phyloP scores from a whole-genome alignment of 2,797 vertebrate genomes.

The Acestrorhynchus altus region DNA sequence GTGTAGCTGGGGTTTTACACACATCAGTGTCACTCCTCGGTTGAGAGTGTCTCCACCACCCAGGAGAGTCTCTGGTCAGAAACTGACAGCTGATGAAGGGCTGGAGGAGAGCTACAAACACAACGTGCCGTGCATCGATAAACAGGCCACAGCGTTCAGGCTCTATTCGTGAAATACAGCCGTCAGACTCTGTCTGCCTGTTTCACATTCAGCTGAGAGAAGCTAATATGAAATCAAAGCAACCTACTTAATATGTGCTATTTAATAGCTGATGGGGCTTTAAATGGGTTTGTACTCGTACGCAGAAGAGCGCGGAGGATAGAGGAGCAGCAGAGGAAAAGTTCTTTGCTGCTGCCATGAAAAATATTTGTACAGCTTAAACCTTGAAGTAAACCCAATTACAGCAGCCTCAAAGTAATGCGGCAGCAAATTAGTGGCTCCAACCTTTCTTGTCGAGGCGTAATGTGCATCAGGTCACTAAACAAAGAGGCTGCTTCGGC shows the following conservation, averaged over 20 bases:
- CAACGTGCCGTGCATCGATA: background rate
- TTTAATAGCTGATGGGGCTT: background rate
- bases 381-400: conserved; percentile 34
- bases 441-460: conserved; percentile 18
- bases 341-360: conserved; percentile 7
- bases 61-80: background rate
- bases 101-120: background rate
- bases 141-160: background rate
- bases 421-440: conserved; percentile 32
- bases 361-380: conserved; percentile 28
- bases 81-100: background rate
- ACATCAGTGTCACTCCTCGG: background rate
- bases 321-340: background rate
- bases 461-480: conserved; percentile 26
- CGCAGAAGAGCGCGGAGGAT: background rate
- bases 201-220: too few relatives aligned
- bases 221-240: background rate
- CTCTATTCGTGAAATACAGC: too few relatives aligned
- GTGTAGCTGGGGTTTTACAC: background rate
- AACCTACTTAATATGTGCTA: background rate
- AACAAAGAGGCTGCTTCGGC: conserved; percentile 23
- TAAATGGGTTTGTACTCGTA: background rate
- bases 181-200: too few relatives aligned
- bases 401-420: conserved; percentile 5
- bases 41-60: background rate